phyloP scores from a whole-genome alignment of 2,113 vertebrate genomes.

The Lynx canadensis region DNA sequence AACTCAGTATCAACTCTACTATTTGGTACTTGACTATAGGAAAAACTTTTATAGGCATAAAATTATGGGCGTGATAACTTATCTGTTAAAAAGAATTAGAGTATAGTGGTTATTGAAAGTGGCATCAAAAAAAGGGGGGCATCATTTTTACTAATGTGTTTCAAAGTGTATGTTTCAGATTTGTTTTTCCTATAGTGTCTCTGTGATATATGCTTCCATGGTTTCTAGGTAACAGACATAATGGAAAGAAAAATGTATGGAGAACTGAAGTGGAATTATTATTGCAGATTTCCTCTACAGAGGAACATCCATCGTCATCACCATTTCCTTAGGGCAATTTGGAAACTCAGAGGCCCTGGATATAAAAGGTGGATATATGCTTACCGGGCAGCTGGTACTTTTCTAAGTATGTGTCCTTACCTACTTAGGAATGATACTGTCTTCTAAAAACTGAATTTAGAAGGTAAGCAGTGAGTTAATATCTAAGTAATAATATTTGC shows the following conservation, averaged over 20 bases:
- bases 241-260: not conserved
- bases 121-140: not conserved
- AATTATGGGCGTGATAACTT: not conserved
- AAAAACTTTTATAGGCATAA: not conserved
- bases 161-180: conserved; percentile 11
- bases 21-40: not conserved
- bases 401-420: conserved; percentile 3
- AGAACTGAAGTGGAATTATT: conserved; percentile 23
- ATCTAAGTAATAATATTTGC: not conserved
- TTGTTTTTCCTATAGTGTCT: conserved; percentile 34
- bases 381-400: not conserved
- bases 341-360: not conserved
- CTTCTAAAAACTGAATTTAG: conserved; percentile 23
- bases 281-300: not conserved
- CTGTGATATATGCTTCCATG: not conserved
- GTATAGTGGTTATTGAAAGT: conserved; percentile 25
- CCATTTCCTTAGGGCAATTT: not conserved
- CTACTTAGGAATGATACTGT: not conserved
- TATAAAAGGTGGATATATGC: conserved; percentile 10
- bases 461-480: not conserved
- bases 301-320: not conserved
- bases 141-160: conserved; percentile 33
- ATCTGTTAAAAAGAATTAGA: conserved; percentile 19
- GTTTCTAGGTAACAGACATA: conserved; percentile 33
- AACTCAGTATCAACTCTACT: not conserved